A percentile compares a stretch with the other conserved stretches of the same genome.
Evolutionary conservation across 2,888 invertebrate genomes (phyloP).

Genomic region (Acleris sparsana): DNA sequence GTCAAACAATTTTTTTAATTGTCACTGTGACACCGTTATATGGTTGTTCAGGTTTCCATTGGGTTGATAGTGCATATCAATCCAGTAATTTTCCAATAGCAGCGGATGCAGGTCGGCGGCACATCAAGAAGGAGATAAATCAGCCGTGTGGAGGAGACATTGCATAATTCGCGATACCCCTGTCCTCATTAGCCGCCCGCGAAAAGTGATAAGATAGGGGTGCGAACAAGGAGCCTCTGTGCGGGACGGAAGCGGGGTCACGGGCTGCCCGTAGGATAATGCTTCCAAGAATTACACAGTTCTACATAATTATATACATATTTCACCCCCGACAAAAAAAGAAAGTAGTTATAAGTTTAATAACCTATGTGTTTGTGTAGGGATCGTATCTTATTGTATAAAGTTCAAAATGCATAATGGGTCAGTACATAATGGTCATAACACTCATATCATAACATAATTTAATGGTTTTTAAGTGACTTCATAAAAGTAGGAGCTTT

Average conservation of each 20-base stretch:
- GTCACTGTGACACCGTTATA: too few relatives aligned
- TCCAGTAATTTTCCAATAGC: conserved; percentile 23
- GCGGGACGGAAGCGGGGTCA: conserved; percentile 53
- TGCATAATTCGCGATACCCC: conserved; percentile 63
- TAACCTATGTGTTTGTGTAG: too few relatives aligned
- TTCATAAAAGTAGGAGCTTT: too few relatives aligned
- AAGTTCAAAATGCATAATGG: too few relatives aligned
- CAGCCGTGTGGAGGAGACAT: conserved; percentile 49
- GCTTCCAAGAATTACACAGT: conserved; percentile 44
- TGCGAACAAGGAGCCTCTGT: conserved; percentile 71
- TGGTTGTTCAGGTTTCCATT: too few relatives aligned
- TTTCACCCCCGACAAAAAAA: not conserved
- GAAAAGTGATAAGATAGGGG: conserved; percentile 79
- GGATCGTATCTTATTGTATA: too few relatives aligned
- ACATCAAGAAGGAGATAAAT: conserved; percentile 53
- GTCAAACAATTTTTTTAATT: too few relatives aligned
- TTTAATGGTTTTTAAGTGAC: too few relatives aligned
- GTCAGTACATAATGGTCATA: too few relatives aligned
- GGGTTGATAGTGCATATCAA: too few relatives aligned
- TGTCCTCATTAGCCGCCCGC: conserved; percentile 73
- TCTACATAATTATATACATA: conserved; percentile 8
- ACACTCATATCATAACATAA: too few relatives aligned
- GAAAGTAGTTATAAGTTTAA: too few relatives aligned
- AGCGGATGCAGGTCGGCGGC: conserved; percentile 39
- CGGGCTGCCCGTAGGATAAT: conserved; percentile 41